phyloP scores from a whole-genome alignment of 2,113 vertebrate species.

The Chrysochloris asiatica region DNA sequence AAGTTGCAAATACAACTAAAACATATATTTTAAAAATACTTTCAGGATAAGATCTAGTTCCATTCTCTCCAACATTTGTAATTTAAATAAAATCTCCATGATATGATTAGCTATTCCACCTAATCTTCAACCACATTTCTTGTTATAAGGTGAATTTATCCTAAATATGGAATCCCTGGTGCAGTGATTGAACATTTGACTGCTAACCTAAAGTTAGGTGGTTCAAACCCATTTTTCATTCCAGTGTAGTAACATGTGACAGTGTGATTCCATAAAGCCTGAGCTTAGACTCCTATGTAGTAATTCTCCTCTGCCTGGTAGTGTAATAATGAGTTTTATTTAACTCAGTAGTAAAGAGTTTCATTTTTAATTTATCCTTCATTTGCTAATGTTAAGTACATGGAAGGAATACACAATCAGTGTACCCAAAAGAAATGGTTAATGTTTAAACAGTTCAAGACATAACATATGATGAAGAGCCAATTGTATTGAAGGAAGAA shows the following conservation, averaged over 20 bases:
- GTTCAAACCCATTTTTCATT: not conserved
- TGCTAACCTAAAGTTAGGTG: not conserved
- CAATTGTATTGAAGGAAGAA: no score
- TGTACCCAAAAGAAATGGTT: no score
- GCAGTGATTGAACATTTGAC: no score
- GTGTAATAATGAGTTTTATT: not conserved
- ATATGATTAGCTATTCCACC: not conserved
- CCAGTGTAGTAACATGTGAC: no score
- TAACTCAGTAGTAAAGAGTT: not conserved
- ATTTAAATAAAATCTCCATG: conserved; percentile 1
- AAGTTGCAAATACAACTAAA: not conserved
- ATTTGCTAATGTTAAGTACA: not conserved
- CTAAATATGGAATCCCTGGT: not conserved
- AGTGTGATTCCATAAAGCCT: no score
- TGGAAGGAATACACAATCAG: no score
- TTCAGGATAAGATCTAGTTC: not conserved
- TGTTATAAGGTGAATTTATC: not conserved
- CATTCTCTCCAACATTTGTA: not conserved
- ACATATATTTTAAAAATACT: not conserved
- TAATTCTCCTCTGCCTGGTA: not conserved
- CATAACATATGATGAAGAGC: no score
- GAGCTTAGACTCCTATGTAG: not conserved
- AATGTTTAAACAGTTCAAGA: no score
- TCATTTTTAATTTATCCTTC: not conserved
- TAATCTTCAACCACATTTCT: not conserved